Conservation (phyloP, 64 coral and sea anemone genomes). For the Porites australiensis region DNA sequence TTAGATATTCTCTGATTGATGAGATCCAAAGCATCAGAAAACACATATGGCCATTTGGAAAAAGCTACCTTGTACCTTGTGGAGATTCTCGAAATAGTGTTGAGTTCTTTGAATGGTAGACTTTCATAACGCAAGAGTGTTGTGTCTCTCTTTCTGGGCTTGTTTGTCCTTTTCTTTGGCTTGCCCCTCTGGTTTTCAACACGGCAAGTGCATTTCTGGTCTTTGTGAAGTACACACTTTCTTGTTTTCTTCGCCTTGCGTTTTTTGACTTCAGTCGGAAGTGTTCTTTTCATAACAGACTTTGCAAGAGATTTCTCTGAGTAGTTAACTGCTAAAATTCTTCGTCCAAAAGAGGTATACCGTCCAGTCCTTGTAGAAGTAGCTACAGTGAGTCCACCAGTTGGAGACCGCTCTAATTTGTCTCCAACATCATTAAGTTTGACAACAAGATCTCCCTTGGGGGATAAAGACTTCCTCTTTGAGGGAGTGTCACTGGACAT, state of each 20-base stretch:
- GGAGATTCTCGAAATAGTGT: constrained; percentile 24
- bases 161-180: no score
- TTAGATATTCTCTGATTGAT: constrained; percentile 68
- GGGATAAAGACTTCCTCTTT: not conserved
- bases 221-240: not conserved
- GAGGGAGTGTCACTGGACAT: not conserved
- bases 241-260: not conserved
- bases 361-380: not conserved
- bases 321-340: not conserved
- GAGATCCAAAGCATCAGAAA: constrained; percentile 49
- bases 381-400: not conserved
- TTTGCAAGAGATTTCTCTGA: constrained; percentile 20
- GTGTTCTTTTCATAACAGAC: not conserved
- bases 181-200: no score
- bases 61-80: constrained; percentile 63
- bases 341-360: not conserved
- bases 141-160: not conserved
- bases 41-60: constrained; percentile 46
- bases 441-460: not conserved
- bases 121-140: not conserved
- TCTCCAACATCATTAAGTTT: constrained; percentile 16
- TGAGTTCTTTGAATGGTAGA: constrained; percentile 33
- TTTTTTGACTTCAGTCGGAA: not conserved
- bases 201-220: not conserved
- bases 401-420: not conserved